Evolutionary conservation across 2,113 vertebrate genomes (phyloP), one percentile per base, ranked within the genome.

Genomic region (Urocolius indicus): DNA sequence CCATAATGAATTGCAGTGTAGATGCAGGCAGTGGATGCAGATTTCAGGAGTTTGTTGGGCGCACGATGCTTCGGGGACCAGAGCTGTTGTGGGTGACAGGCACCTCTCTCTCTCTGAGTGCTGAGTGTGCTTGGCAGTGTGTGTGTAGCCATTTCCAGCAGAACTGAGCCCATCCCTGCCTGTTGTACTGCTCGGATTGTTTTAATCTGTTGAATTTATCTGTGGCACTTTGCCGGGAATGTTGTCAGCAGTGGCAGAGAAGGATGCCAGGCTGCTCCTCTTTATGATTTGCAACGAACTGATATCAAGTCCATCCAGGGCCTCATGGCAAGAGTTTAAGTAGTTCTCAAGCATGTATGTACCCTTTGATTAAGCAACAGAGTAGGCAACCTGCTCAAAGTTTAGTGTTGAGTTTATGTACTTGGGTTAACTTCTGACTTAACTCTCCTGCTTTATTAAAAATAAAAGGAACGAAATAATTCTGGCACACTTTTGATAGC

Each of bases 181-280:
- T 46, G 45, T 36, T 62, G 58, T 41, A 16, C 86, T 80, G 36
- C 34, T 80, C 89, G 71, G 69, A 34, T 36, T 84, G 93, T 51
- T 94, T 92, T 86, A 84, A 90, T 84, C 89, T 84, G 82, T 87
- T 89, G 91, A 72, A 76, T 93, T 73, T 54, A 81, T 55, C 91
- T 1, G 0, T 97, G 93, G 95, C 95, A 38, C 58, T 89, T 71
- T 95, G 96, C 92, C 95, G 79, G 85, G 90, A 93, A 89, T 87
- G 82, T 62, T 87, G 87, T 94, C 90, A 75, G 94, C 83, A 63
- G 89, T 84, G 86, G 79, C 86, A 89, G 66, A 74, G 76, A 29
- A 88, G 72, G 79, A 51, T 96, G 85, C 90, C 96, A 88, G 76
- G 46, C 59, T 75, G 77, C 30, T n/a, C 78, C 74, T 38, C 49